These are phyloP conservation scores for Acleris holmiana DNA, from an alignment of 2,888 invertebrate species.

Conservation along the genomic window DNA sequence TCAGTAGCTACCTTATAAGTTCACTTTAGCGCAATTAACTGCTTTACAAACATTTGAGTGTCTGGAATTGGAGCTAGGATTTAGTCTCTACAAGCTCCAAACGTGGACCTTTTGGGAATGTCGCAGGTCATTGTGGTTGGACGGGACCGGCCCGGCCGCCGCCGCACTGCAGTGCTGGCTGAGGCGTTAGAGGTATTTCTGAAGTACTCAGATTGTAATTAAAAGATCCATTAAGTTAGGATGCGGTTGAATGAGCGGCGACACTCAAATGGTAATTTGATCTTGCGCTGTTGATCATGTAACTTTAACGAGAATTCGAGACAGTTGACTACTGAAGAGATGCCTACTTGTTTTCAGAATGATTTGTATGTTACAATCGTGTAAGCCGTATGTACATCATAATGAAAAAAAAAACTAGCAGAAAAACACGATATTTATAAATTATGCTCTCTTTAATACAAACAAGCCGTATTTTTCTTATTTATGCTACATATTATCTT, in stretches of 20 bases:
- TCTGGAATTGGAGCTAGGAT: slow-evolving; percentile 22
- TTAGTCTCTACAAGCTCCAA: slow-evolving; percentile 19
- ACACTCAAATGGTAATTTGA: slow-evolving; percentile 3
- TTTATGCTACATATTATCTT: too few relatives aligned
- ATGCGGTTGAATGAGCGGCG: not conserved
- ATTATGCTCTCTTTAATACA: too few relatives aligned
- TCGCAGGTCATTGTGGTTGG: slow-evolving; percentile 33
- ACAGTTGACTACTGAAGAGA: too few relatives aligned
- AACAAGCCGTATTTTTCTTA: too few relatives aligned
- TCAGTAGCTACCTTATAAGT: not conserved
- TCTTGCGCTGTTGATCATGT: not conserved
- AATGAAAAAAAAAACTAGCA: too few relatives aligned
- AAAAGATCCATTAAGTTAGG: slow-evolving; percentile 29
- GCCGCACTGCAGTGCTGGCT: slow-evolving; percentile 26
- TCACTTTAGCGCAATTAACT: not conserved
- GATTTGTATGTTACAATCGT: too few relatives aligned
- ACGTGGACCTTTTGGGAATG: slow-evolving; percentile 25
- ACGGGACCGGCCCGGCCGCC: slow-evolving; percentile 1
- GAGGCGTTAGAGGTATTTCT: slow-evolving; percentile 19
- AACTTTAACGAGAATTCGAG: not conserved
- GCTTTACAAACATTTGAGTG: not conserved
- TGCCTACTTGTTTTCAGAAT: too few relatives aligned
- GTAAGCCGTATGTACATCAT: too few relatives aligned
- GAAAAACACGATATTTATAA: too few relatives aligned
- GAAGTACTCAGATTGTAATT: slow-evolving; percentile 24